phyloP scores from a whole-genome alignment of 2,113 vertebrate genomes.

The Psephotus haematonotus region DNA sequence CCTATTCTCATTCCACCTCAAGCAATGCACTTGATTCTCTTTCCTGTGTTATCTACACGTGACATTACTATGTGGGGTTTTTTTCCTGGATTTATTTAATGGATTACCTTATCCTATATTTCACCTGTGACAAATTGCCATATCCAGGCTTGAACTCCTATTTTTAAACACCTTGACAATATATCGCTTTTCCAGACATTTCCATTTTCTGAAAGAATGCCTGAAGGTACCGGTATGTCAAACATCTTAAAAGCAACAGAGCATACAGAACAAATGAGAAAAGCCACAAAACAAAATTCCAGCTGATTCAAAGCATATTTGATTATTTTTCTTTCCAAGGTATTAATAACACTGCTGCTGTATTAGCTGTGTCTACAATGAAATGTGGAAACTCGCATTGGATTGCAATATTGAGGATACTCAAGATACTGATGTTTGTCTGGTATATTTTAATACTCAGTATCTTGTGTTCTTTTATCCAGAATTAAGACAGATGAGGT shows the following conservation, averaged over 20 bases:
- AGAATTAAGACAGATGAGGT: not conserved
- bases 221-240: not conserved
- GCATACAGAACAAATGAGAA: not conserved
- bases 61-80: fast-evolving
- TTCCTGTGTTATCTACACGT: not conserved
- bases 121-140: not conserved
- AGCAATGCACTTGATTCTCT: not conserved
- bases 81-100: not conserved
- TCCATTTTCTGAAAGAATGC: not conserved
- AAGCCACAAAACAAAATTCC: not conserved
- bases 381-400: not conserved
- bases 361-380: not conserved
- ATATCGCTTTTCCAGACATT: not conserved
- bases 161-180: not conserved
- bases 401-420: not conserved
- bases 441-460: not conserved
- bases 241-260: not conserved
- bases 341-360: not conserved
- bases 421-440: not conserved
- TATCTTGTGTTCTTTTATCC: not conserved
- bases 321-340: not conserved
- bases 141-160: not conserved
- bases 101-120: not conserved
- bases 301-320: not conserved
- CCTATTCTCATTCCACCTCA: not conserved